Evolutionary conservation across 2,888 invertebrate species (phyloP).

Genomic region (Hylaea fasciaria): DNA sequence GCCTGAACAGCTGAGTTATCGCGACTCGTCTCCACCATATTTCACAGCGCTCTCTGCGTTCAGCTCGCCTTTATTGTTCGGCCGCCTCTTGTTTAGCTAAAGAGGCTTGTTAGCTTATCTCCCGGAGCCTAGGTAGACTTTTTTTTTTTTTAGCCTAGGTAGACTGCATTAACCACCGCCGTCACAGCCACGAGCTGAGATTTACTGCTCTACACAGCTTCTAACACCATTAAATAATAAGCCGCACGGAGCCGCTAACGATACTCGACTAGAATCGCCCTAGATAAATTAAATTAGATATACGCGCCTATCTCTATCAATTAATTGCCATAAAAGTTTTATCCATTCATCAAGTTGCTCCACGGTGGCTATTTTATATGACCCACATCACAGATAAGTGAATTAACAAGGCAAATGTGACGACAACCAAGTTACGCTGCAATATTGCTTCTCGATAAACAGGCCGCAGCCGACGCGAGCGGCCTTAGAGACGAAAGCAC

Average conservation of each 20-base stretch:
- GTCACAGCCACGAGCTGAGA: slow-evolving; percentile 66
- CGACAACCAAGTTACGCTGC: slow-evolving; percentile 66
- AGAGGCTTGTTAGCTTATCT: slow-evolving; percentile 56
- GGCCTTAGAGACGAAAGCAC: slow-evolving; percentile 63
- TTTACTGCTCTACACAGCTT: slow-evolving; percentile 66
- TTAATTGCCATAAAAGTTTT: slow-evolving; percentile 33
- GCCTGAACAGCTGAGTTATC: slow-evolving; percentile 68
- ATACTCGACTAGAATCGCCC: slow-evolving; percentile 20
- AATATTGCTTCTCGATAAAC: slow-evolving; percentile 60
- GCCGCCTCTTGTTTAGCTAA: slow-evolving; percentile 36
- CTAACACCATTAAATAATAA: slow-evolving; percentile 54
- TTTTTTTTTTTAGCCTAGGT: too few relatives aligned
- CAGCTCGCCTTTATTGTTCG: slow-evolving; percentile 30
- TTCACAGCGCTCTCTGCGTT: slow-evolving; percentile 65
- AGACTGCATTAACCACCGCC: slow-evolving; percentile 77
- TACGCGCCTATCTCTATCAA: slow-evolving; percentile 23
- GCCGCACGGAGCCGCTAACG: slow-evolving; percentile 44
- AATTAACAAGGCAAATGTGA: slow-evolving; percentile 61
- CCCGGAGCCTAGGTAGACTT: slow-evolving; percentile 74
- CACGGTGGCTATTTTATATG: slow-evolving; percentile 46
- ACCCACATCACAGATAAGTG: slow-evolving; percentile 57
- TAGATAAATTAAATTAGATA: slow-evolving; percentile 30
- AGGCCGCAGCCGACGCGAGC: slow-evolving; percentile 39
- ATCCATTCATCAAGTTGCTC: slow-evolving; percentile 54
- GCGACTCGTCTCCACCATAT: slow-evolving; percentile 78